Evolutionary conservation across 2,888 invertebrate species (phyloP).

Genomic region (Cistogaster globosa): DNA sequence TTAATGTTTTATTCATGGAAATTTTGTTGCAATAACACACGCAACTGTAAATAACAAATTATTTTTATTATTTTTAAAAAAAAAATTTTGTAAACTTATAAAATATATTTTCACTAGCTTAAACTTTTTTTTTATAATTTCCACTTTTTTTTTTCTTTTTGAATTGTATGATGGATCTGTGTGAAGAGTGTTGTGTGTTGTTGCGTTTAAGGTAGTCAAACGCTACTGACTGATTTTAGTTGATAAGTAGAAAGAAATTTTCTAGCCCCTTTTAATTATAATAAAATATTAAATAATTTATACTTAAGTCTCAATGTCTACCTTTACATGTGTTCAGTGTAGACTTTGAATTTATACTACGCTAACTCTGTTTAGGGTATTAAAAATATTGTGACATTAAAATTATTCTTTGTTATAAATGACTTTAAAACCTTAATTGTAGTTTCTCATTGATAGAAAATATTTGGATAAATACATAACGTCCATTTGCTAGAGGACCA

Average conservation of each 20-base stretch:
- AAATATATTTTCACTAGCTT: constrained; percentile 3
- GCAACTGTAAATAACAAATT: constrained; percentile 10
- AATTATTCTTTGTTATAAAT: too few relatives aligned
- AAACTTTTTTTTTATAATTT: constrained; percentile 10
- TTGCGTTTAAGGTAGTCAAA: constrained; percentile 60
- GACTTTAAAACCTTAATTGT: too few relatives aligned
- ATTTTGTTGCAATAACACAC: constrained; percentile 37
- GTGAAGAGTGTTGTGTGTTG: constrained; percentile 37
- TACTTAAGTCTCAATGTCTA: constrained; percentile 44
- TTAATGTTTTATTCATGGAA: constrained; percentile 16
- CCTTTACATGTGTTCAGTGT: constrained; percentile 26
- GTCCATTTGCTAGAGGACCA: too few relatives aligned
- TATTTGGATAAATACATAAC: too few relatives aligned
- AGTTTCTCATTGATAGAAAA: too few relatives aligned
- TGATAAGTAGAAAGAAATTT: constrained; percentile 55
- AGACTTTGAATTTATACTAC: constrained; percentile 22
- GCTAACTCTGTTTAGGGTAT: background rate
- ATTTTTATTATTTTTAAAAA: background rate
- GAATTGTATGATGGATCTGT: constrained; percentile 1
- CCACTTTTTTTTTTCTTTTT: background rate
- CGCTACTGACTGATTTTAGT: constrained; percentile 65
- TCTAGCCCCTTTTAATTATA: constrained; percentile 64
- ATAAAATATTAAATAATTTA: constrained; percentile 59
- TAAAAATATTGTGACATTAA: background rate
- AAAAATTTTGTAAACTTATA: constrained; percentile 7